A percentile compares a stretch with the other conserved stretches of the same genome.
phyloP scores from a whole-genome alignment of 2,797 vertebrate species.

The Lophotriccus pileatus region DNA sequence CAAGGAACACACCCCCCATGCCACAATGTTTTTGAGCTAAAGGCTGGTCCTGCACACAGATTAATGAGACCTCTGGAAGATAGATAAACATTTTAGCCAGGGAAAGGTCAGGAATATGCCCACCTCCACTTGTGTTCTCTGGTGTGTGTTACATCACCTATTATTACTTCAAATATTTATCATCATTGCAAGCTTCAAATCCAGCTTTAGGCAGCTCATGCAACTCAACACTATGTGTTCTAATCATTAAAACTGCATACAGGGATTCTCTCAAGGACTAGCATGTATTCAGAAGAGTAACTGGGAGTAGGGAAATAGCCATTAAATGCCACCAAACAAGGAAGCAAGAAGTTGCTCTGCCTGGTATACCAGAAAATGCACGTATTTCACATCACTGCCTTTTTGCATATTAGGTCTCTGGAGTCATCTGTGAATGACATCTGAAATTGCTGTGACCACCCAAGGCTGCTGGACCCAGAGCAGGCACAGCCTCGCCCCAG shows the following conservation, averaged over 20 bases:
- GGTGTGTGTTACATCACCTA: not conserved
- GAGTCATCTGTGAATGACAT: not conserved
- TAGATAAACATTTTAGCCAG: not conserved
- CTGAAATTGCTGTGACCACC: not conserved
- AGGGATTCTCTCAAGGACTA: not conserved
- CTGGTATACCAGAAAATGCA: not conserved
- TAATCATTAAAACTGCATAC: rapidly evolving
- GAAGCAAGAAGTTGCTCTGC: not conserved
- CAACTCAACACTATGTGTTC: not conserved
- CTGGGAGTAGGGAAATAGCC: not conserved
- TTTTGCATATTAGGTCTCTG: not conserved
- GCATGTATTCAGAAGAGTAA: not conserved
- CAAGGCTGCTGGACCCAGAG: not conserved
- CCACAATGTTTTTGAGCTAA: not conserved
- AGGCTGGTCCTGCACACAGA: not conserved
- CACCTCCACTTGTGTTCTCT: not conserved
- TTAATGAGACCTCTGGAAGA: not conserved
- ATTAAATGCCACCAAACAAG: not conserved
- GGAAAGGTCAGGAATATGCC: not conserved
- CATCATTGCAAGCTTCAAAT: not conserved
- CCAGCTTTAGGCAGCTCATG: rapidly evolving
- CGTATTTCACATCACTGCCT: not conserved
- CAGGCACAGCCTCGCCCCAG: not conserved
- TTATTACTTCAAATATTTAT: not conserved
- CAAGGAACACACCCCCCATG: not conserved